These are phyloP conservation scores for Sinella curviseta DNA, from an alignment of 1,140 invertebrate species.

Conservation along the genomic window DNA sequence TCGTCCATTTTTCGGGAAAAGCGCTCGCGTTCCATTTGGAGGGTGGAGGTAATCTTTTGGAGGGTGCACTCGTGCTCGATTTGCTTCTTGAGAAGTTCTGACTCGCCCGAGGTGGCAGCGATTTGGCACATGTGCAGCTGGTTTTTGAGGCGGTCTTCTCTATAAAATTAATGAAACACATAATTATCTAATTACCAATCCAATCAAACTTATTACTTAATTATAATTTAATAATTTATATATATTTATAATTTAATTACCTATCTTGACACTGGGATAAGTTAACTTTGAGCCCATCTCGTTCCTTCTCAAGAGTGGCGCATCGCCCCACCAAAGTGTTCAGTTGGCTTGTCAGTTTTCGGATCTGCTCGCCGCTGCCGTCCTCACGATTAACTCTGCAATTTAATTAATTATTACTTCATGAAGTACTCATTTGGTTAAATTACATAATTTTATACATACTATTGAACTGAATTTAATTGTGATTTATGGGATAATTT, in stretches of 20 bases:
- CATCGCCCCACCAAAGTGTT: not conserved
- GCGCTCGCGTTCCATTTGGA: not conserved
- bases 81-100: conserved; percentile 16
- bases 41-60: not conserved
- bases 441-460: too few species aligned
- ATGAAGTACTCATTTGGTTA: not conserved
- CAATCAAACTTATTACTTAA: not conserved
- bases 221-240: not conserved
- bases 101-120: not conserved
- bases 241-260: too few species aligned
- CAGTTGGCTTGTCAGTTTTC: not conserved
- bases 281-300: not conserved
- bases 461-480: too few species aligned
- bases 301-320: conserved; percentile 1
- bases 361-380: not conserved
- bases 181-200: not conserved
- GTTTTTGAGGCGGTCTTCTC: not conserved
- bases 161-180: not conserved
- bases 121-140: not conserved
- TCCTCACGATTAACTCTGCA: not conserved
- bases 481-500: too few species aligned
- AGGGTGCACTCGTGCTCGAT: not conserved
- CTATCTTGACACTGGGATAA: not conserved
- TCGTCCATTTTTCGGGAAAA: not conserved
- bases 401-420: not conserved